Percentiles rank a stretch among this genome's conserved stretches.
Conservation (phyloP, 2,888 invertebrate genomes). For the Geotrupes spiniger region DNA sequence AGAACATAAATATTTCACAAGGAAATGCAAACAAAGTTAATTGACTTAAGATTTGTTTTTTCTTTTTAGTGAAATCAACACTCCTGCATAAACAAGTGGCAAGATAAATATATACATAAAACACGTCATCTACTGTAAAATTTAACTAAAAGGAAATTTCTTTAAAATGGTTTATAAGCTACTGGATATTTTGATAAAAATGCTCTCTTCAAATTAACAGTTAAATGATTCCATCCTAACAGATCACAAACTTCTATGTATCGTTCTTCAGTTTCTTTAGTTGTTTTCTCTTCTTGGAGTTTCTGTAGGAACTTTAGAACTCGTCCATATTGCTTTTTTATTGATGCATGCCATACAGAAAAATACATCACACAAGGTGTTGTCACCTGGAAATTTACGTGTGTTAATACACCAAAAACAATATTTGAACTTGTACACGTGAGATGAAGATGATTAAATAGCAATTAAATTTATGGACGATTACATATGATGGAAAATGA, state of each 20-base stretch:
- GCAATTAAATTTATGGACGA: too few species aligned
- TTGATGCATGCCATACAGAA: slow-evolving; percentile 78
- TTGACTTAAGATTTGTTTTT: too few species aligned
- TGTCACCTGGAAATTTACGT: slow-evolving; percentile 25
- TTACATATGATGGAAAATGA: too few species aligned
- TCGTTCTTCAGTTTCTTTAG: slow-evolving; percentile 69
- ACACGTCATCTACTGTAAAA: slow-evolving; percentile 1
- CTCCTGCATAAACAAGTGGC: too few species aligned
- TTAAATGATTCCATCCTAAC: slow-evolving; percentile 72
- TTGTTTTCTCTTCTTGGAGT: slow-evolving; percentile 78
- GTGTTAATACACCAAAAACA: slow-evolving; percentile 13
- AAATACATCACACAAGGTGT: slow-evolving; percentile 62
- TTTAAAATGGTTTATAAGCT: slow-evolving; percentile 69
- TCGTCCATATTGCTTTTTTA: slow-evolving; percentile 77
- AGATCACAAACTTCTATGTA: slow-evolving; percentile 61
- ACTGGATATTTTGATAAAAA: slow-evolving; percentile 68
- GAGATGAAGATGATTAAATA: too few species aligned
- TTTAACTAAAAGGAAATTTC: slow-evolving; percentile 2
- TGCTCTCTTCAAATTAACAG: slow-evolving; percentile 54
- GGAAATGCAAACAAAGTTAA: too few species aligned
- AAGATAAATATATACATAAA: too few species aligned
- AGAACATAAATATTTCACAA: too few species aligned
- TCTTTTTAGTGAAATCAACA: too few species aligned
- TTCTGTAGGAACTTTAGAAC: slow-evolving; percentile 73
- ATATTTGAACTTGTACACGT: too few species aligned